Evolutionary conservation across 2,797 vertebrate genomes (phyloP).

Genomic region (Rhyacichthys aspro): DNA sequence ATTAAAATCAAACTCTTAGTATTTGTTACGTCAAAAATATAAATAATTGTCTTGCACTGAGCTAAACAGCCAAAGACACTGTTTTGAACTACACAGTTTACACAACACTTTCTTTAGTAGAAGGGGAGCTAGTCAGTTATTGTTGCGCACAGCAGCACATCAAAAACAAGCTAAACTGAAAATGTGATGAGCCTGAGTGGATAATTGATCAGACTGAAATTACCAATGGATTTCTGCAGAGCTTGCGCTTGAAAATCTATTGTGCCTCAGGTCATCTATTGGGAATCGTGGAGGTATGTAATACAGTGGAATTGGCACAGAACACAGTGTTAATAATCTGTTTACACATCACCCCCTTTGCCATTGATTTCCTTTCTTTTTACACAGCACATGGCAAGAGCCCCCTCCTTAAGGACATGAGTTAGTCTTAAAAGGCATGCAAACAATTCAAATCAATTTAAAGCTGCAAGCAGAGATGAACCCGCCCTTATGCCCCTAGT

Average conservation of each 20-base stretch:
- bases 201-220: slow-evolving; percentile 82
- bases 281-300: slow-evolving; percentile 74
- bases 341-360: slow-evolving; percentile 70
- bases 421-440: slow-evolving; percentile 28
- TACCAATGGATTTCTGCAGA: slow-evolving; percentile 79
- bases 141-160: slow-evolving; percentile 41
- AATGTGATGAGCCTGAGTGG: slow-evolving; percentile 70
- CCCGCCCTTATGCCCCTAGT: slow-evolving; percentile 1
- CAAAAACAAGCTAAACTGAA: slow-evolving; percentile 58
- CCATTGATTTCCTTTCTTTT: slow-evolving; percentile 71
- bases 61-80: not conserved
- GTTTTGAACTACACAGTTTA: too few relatives aligned
- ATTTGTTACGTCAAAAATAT: too few relatives aligned
- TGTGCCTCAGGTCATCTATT: slow-evolving; percentile 67
- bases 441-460: not conserved
- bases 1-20: too few relatives aligned
- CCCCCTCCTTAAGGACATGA: slow-evolving; percentile 28
- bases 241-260: slow-evolving; percentile 64
- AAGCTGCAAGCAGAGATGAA: slow-evolving; percentile 7
- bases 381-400: slow-evolving; percentile 29
- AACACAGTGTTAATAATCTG: slow-evolving; percentile 72
- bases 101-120: slow-evolving; percentile 11
- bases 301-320: slow-evolving; percentile 68
- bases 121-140: slow-evolving; percentile 41
- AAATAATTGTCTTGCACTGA: too few relatives aligned